phyloP scores from a whole-genome alignment of 2,888 invertebrate genomes.

The Tachina fera region DNA sequence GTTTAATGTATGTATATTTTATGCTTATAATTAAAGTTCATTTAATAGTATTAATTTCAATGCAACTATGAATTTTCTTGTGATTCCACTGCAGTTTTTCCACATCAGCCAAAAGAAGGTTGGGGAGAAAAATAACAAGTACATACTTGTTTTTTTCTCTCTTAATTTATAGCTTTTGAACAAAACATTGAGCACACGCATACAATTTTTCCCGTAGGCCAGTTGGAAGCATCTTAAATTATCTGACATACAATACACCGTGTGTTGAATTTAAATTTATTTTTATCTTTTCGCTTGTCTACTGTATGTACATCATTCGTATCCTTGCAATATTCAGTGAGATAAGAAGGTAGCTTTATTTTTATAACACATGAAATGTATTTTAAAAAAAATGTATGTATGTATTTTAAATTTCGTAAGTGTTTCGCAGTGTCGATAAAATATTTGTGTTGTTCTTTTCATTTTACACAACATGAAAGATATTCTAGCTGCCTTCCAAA shows the following conservation, averaged over 20 bases:
- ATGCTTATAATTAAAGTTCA: conserved; percentile 58
- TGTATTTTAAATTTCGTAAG: no score
- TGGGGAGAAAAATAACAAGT: background rate
- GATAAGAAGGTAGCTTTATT: background rate
- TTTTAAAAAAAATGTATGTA: no score
- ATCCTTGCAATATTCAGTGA: conserved; percentile 20
- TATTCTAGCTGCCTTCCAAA: no score
- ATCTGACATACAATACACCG: conserved; percentile 24
- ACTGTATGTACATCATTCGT: background rate
- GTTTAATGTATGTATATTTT: conserved; percentile 3
- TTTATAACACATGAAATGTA: background rate
- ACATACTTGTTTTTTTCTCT: background rate
- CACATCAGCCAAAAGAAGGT: background rate
- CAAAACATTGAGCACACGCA: conserved; percentile 14
- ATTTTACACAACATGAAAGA: no score
- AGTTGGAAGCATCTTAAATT: conserved; percentile 1
- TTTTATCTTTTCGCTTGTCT: conserved; percentile 42
- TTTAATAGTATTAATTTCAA: conserved; percentile 63
- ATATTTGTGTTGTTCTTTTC: no score
- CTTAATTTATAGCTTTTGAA: conserved; percentile 26
- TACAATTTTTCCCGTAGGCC: conserved; percentile 21
- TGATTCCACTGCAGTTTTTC: conserved; percentile 1
- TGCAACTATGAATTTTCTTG: conserved; percentile 13
- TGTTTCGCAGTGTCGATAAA: no score
- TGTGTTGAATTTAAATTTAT: conserved; percentile 45